These are phyloP conservation scores for Terebella lapidaria DNA, from an alignment of 2,888 invertebrate genomes.

Conservation along the genomic window DNA sequence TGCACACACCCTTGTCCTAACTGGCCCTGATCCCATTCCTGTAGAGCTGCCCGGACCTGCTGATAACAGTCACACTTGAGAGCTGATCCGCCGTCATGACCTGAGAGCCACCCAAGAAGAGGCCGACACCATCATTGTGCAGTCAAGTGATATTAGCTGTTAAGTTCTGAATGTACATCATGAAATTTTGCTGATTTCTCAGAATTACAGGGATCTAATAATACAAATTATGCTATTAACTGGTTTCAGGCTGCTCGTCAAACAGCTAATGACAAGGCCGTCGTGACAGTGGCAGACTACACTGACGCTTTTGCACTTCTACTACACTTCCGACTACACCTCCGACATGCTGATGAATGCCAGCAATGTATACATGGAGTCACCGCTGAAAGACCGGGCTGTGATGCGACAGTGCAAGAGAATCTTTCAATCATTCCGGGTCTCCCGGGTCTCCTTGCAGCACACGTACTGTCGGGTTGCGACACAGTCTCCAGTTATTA, in stretches of 20 bases:
- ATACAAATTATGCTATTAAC: too few species aligned
- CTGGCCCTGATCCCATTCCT: constrained; percentile 1
- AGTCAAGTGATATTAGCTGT: not conserved
- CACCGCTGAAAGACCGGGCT: not conserved
- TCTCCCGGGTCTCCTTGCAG: not conserved
- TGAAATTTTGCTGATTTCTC: not conserved
- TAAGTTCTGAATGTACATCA: not conserved
- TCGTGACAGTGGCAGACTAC: not conserved
- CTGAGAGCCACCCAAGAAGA: not conserved
- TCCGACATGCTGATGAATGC: not conserved
- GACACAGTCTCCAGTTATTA: too few species aligned
- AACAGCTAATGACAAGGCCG: not conserved
- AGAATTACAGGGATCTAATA: too few species aligned
- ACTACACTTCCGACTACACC: not conserved
- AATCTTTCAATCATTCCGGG: not conserved
- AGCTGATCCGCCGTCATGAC: constrained; percentile 1
- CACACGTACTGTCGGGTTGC: not conserved
- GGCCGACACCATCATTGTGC: not conserved
- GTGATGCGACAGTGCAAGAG: not conserved
- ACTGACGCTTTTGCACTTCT: not conserved
- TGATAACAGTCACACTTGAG: not conserved
- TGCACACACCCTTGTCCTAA: not conserved
- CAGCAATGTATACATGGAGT: not conserved
- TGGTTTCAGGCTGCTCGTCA: not conserved
- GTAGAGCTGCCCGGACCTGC: not conserved